phyloP scores from a whole-genome alignment of 2,113 vertebrate genomes.

The Crocuta crocuta region DNA sequence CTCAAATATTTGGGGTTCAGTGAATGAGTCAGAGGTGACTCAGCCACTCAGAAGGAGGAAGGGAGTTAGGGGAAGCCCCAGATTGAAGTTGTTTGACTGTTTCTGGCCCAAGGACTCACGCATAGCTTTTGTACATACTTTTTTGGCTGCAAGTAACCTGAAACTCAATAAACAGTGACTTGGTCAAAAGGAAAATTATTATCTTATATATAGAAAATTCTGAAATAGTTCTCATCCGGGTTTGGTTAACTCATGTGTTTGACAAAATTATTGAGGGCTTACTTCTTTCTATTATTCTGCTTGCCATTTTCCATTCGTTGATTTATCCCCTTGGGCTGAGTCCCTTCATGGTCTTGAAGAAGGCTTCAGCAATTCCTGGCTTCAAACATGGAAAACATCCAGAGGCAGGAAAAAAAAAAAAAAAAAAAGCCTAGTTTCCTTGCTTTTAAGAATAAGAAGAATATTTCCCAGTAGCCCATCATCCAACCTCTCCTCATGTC shows the following conservation, averaged over 20 bases:
- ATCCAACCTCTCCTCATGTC: background rate
- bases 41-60: conserved; percentile 35
- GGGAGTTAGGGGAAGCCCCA: conserved; percentile 42
- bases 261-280: background rate
- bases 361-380: background rate
- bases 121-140: conserved; percentile 43
- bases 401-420: background rate
- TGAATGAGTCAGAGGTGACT: conserved; percentile 68
- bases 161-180: conserved; percentile 23
- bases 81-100: background rate
- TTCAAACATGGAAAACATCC: background rate
- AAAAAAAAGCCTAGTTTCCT: background rate
- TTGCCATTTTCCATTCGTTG: background rate
- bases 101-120: background rate
- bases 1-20: conserved; percentile 51
- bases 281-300: conserved; percentile 16
- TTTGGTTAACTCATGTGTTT: conserved; percentile 7
- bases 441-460: background rate
- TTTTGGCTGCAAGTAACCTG: background rate
- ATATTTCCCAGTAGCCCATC: background rate
- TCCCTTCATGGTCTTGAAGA: background rate
- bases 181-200: conserved; percentile 44
- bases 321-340: background rate
- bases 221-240: background rate
- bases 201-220: background rate